A percentile compares a stretch with the other conserved stretches of the same genome.
Evolutionary conservation across 2,113 vertebrate genomes (phyloP).

Genomic region (Gorsachius goisagi): DNA sequence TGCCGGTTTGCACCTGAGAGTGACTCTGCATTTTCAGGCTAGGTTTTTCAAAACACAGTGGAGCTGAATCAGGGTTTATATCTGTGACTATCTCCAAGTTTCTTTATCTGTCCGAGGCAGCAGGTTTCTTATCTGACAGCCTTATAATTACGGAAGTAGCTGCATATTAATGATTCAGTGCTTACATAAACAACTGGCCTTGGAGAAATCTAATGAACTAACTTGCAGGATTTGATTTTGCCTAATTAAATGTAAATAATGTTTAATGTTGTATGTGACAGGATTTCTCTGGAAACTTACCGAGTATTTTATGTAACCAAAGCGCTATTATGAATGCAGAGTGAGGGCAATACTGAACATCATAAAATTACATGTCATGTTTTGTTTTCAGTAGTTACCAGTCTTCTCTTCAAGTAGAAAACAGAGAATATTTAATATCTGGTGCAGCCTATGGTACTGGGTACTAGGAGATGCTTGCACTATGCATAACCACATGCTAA

Average conservation of each 20-base stretch:
- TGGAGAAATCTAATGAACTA: slow-evolving; percentile 76
- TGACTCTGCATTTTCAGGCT: slow-evolving; percentile 36
- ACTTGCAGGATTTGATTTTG: slow-evolving; percentile 72
- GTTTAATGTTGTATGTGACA: slow-evolving; percentile 70
- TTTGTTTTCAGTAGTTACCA: slow-evolving; percentile 35
- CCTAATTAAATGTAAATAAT: slow-evolving; percentile 82
- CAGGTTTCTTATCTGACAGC: slow-evolving; percentile 76
- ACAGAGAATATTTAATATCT: slow-evolving; percentile 32
- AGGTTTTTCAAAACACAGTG: slow-evolving; percentile 17
- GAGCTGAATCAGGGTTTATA: slow-evolving; percentile 53
- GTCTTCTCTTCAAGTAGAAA: slow-evolving; percentile 34
- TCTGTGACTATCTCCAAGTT: slow-evolving; percentile 68
- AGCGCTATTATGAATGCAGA: slow-evolving; percentile 43
- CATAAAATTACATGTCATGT: not conserved
- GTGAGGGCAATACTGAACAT: not conserved
- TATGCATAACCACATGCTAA: not conserved
- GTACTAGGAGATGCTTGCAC: not conserved
- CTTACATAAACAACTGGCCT: slow-evolving; percentile 79
- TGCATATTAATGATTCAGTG: slow-evolving; percentile 75
- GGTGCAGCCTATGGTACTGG: not conserved
- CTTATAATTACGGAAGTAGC: slow-evolving; percentile 72
- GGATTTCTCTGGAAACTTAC: slow-evolving; percentile 58
- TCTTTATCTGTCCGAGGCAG: slow-evolving; percentile 75
- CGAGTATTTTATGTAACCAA: slow-evolving; percentile 43
- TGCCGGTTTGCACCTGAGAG: slow-evolving; percentile 15